Base-by-base conservation (phyloP, 23 tunicate genomes). In the Halocynthia aurantium region DNA sequence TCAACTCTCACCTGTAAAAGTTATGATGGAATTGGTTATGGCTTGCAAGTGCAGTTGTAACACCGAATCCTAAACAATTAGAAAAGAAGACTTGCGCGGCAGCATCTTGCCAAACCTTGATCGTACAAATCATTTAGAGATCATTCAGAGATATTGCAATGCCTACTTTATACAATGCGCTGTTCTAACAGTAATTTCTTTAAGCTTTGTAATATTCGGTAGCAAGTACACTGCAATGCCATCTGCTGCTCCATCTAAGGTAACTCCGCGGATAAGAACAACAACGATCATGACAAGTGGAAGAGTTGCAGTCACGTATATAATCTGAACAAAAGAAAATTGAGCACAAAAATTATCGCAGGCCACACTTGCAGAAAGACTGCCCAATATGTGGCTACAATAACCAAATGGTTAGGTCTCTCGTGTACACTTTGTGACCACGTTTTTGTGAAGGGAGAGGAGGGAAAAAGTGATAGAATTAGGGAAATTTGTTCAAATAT, bases 231-330 rank as follows among this genome's bases (percentile, higher is more conserved):
- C 71, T 0, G 50, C 51, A 0, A 81, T 61, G 15, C 84, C 84
- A 10, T 81, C 76, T 50, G 22, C 31, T 0, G 84, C 84, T 0
- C 84, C 84, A 22, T 81, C 76, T 44, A 81, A 22, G 15, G 84
- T 81, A 7, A 69, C 77, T 13, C 84, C 84, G 8, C 84, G 51
- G 7, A 81, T 70, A 55, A 81, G 72, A 20, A 81, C 5, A 6
- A 81, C 70, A 19, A 81, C 66, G 20, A 81, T 6, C 84, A 81
- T 81, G 10, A 70, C 8, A 10, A 81, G 70, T 6, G 84, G 84
- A 74, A 81, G 71, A 7, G 84, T 69, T 8, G 84, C 84, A 12
- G 84, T 81, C 15, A 81, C 71, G 56, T 81, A 81, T 7, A 81
- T 68, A 50, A 81, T 64, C 84, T 81, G 44, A 31, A 31, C 44